Percentiles rank a stretch among this genome's conserved stretches.
phyloP scores from a whole-genome alignment of 2,113 vertebrate species.

The Thinocorus orbignyianus region DNA sequence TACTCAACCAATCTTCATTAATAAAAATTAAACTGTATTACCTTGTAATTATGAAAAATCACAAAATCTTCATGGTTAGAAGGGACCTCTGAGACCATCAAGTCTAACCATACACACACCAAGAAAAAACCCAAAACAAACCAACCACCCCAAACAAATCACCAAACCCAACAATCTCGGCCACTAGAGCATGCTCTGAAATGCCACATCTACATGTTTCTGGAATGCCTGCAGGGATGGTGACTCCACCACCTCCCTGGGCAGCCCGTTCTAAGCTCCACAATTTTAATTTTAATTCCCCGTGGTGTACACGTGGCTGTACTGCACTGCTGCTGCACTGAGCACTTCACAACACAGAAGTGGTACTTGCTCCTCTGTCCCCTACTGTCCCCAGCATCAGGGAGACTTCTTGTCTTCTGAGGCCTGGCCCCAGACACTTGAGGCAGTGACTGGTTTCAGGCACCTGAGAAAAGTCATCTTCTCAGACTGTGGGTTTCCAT shows the following conservation, averaged over 20 bases:
- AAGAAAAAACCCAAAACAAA: too few species aligned
- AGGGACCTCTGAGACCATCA: too few species aligned
- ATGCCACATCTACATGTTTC: too few species aligned
- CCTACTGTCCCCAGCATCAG: background rate
- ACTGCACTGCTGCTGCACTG: too few species aligned
- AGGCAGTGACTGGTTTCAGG: background rate
- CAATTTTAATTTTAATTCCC: background rate
- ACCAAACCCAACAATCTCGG: too few species aligned
- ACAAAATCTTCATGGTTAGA: too few species aligned
- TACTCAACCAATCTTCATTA: background rate
- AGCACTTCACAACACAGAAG: background rate
- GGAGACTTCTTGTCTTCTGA: background rate
- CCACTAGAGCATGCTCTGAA: too few species aligned
- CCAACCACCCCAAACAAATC: too few species aligned
- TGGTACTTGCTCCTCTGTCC: accelerated
- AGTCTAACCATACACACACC: too few species aligned
- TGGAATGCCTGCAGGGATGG: too few species aligned
- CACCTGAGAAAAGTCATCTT: background rate
- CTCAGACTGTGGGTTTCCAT: background rate
- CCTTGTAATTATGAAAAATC: background rate
- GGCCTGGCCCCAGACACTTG: background rate
- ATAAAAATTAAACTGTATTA: background rate
- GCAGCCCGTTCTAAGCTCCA: background rate
- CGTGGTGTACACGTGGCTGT: too few species aligned
- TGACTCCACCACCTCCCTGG: too few species aligned